Evolutionary conservation across 2,113 vertebrate species (phyloP).

Genomic region (Gadus macrocephalus): DNA sequence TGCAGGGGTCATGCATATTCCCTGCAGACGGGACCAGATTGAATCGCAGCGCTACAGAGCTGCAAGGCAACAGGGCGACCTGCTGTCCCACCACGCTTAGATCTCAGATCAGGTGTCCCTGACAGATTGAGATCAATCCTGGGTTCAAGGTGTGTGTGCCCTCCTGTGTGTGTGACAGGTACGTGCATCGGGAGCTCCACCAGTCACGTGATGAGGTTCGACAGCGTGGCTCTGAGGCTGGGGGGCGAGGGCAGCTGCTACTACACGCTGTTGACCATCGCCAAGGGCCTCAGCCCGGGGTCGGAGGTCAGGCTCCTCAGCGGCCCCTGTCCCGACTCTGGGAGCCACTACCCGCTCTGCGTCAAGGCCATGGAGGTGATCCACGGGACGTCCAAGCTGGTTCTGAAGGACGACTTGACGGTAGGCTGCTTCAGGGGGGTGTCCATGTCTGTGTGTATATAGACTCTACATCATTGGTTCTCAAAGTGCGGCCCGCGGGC

Average conservation of each 20-base stretch:
- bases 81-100: too few relatives aligned
- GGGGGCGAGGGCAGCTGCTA: slow-evolving; percentile 82
- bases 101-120: too few relatives aligned
- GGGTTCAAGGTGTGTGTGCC: neutral
- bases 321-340: slow-evolving; percentile 68
- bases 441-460: too few relatives aligned
- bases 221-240: slow-evolving; percentile 82
- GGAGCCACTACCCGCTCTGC: slow-evolving; percentile 75
- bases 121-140: too few relatives aligned
- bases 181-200: slow-evolving; percentile 89
- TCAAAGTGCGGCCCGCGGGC: too few relatives aligned
- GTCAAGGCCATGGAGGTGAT: slow-evolving; percentile 85
- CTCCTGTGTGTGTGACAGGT: slow-evolving; percentile 68
- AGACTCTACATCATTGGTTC: too few relatives aligned
- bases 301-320: slow-evolving; percentile 81
- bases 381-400: slow-evolving; percentile 59
- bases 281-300: slow-evolving; percentile 57
- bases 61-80: too few relatives aligned
- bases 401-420: slow-evolving; percentile 82
- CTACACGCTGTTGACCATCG: slow-evolving; percentile 79
- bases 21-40: too few relatives aligned
- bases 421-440: slow-evolving; percentile 50
- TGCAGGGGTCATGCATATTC: too few relatives aligned
- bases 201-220: slow-evolving; percentile 88
- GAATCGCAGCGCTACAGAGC: too few relatives aligned